Percentiles rank a stretch among this genome's conserved stretches.
Conservation (phyloP, 1,140 invertebrate species). For the Pachyrhynchus sulphureomaculatus region DNA sequence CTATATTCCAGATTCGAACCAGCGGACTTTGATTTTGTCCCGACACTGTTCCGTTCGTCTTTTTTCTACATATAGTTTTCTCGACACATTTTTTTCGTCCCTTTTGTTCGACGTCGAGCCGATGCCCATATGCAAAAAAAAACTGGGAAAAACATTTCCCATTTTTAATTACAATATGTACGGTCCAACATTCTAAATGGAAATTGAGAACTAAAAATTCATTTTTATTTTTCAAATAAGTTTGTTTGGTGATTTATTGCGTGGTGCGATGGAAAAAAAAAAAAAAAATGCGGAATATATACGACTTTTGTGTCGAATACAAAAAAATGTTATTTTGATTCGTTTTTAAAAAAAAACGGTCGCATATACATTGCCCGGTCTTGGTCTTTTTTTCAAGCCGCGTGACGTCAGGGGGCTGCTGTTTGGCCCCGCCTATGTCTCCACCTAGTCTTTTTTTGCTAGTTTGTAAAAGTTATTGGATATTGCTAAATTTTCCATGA, state of each 20-base stretch:
- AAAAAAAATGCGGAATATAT: conserved; percentile 29
- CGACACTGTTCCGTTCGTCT: conserved; percentile 1
- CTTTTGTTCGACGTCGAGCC: conserved; percentile 24
- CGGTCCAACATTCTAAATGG: conserved; percentile 33
- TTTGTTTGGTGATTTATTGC: conserved; percentile 33
- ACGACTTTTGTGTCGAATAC: conserved; percentile 32
- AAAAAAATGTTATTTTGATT: conserved; percentile 35
- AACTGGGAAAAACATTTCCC: conserved; percentile 32
- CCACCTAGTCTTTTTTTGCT: conserved; percentile 23
- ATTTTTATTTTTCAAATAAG: conserved; percentile 35
- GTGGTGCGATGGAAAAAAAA: conserved; percentile 16
- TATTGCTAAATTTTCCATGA: neutral
- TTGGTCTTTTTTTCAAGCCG: conserved; percentile 5
- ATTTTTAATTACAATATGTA: conserved; percentile 36
- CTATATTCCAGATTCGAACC: no score
- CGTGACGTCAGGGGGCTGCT: conserved; percentile 1
- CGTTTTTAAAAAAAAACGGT: conserved; percentile 26
- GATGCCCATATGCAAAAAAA: conserved; percentile 19
- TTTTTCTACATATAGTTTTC: conserved; percentile 4
- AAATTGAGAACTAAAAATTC: conserved; percentile 35
- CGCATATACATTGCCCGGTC: conserved; percentile 18
- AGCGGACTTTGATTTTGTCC: no score
- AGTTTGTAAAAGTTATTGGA: conserved; percentile 23
- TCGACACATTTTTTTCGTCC: conserved; percentile 13
- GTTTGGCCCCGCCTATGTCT: conserved; percentile 12